Conservation (phyloP, 2,113 vertebrate genomes). For the Tachysurus vachellii region DNA sequence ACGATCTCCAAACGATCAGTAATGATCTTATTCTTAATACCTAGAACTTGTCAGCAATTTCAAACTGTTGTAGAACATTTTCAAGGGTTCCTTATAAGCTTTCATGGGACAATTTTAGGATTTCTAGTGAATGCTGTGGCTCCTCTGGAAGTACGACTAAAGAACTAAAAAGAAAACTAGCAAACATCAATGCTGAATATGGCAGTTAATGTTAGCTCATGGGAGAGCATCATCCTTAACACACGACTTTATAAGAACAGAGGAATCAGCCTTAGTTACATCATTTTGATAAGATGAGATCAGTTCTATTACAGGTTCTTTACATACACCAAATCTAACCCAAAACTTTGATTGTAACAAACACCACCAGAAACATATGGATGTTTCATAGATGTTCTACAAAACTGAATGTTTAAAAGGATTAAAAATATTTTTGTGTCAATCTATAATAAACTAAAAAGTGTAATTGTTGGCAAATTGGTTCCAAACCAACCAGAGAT, state of each 20-base stretch:
- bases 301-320: neutral
- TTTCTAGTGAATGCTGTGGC: neutral
- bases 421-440: neutral
- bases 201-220: neutral
- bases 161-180: neutral
- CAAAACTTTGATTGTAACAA: too few species aligned
- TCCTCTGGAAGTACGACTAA: neutral
- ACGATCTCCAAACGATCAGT: neutral
- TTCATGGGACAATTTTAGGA: neutral
- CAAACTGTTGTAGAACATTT: neutral
- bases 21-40: neutral
- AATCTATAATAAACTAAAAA: neutral
- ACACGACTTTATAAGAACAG: neutral
- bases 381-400: neutral
- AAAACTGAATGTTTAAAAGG: neutral
- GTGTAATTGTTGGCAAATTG: neutral
- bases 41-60: neutral
- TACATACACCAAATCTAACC: neutral
- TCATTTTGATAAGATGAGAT: neutral
- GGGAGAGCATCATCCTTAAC: neutral
- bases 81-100: neutral
- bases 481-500: neutral
- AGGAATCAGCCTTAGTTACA: neutral
- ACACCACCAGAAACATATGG: neutral
- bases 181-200: neutral